A percentile compares a stretch with the other conserved stretches of the same genome.
phyloP scores from a whole-genome alignment of 2,888 invertebrate genomes.

The Pelosia muscerda region DNA sequence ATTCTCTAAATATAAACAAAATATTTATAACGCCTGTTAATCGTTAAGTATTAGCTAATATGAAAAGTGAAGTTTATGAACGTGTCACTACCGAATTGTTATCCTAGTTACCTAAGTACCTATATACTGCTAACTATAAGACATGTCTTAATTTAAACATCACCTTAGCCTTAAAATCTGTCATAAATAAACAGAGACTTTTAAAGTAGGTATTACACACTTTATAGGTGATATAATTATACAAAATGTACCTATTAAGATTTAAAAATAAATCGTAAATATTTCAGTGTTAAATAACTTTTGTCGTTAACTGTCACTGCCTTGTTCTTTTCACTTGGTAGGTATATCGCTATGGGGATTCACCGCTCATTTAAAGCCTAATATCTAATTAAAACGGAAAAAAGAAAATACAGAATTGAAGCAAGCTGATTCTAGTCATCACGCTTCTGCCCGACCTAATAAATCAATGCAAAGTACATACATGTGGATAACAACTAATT shows the following conservation, averaged over 20 bases:
- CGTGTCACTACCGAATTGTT: not conserved
- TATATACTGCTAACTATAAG: not conserved
- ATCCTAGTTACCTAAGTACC: not conserved
- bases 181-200: not conserved
- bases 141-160: not conserved
- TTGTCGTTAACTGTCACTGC: not conserved
- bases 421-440: not conserved
- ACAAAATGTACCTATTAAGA: too few species aligned
- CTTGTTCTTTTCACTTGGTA: not conserved
- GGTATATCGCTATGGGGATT: not conserved
- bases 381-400: not conserved
- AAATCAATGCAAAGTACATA: not conserved
- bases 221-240: too few species aligned
- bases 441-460: not conserved
- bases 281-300: not conserved
- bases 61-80: not conserved
- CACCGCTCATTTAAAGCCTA: not conserved
- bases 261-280: too few species aligned
- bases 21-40: not conserved
- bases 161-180: not conserved
- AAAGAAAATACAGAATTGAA: too few species aligned
- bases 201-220: too few species aligned
- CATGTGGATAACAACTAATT: constrained; percentile 5
- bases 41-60: not conserved
- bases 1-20: not conserved